phyloP scores from a whole-genome alignment of 2,113 vertebrate species.

The Pygoscelis adeliae region DNA sequence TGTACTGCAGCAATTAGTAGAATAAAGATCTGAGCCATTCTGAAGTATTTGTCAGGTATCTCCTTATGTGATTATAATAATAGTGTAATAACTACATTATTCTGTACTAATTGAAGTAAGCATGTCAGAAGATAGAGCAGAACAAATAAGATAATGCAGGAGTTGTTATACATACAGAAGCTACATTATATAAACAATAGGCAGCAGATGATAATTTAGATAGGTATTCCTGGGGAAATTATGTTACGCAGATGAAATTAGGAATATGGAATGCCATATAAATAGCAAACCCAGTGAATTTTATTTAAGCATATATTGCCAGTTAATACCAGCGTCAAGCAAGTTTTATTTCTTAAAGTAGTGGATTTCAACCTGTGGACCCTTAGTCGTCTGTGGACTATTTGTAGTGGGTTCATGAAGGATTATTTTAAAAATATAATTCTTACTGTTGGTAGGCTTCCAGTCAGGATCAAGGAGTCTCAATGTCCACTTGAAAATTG shows the following conservation, averaged over 20 bases:
- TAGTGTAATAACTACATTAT: neutral
- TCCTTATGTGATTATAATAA: neutral
- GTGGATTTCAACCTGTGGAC: neutral
- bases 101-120: constrained; percentile 5
- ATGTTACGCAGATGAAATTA: neutral
- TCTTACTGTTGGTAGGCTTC: neutral
- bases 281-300: neutral
- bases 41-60: neutral
- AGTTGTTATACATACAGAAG: neutral
- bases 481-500: neutral
- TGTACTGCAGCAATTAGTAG: neutral
- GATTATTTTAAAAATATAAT: neutral
- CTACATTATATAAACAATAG: neutral
- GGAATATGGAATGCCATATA: neutral
- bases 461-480: neutral
- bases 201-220: neutral
- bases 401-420: neutral
- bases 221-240: neutral
- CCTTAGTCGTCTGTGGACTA: neutral
- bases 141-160: neutral
- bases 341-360: neutral
- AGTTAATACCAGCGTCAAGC: neutral
- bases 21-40: neutral
- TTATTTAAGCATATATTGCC: neutral
- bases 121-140: neutral